Evolutionary conservation across 2,797 vertebrate species (phyloP), one percentile per base, ranked within the genome.

Genomic region (Limosa lapponica): DNA sequence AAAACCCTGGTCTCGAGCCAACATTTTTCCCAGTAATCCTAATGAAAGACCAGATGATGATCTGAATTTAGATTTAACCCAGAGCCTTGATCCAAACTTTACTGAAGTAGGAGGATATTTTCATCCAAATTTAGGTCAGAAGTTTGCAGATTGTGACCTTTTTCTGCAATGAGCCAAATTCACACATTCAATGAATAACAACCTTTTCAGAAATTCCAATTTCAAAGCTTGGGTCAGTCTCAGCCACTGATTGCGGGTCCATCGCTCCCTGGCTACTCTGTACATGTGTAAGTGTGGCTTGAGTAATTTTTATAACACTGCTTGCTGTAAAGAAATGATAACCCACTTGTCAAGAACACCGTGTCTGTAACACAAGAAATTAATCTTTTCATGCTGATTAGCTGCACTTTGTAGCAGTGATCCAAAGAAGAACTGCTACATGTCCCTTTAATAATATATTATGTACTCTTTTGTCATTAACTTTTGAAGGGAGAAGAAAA

Each of bases 261-360:
- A 70, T 55, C n/a, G 66, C 8, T 79, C 34, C 34, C 70, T 75
- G 48, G 37, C 36, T 89, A 44, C n/a, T 82, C 30, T 41, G 27
- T 52, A 54, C 23, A 32, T 10, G 14, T n/a, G 3, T 51, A 78
- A 87, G 64, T 36, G 34, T 54, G 46, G 54, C 62, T 84, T 55
- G 64, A 90, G 70, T 84, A 89, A 84, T 94, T 96, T 95, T 90
- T 82, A 17, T 80, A 86, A 64, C 48, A 65, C 24, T 75, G 39
- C 10, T 91, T 87, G 22, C 55, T 93, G 58, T 51, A 90, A 90
- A 94, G 61, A 95, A 94, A 82, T 52, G 11, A 89, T 83, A 95
- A 84, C 34, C 59, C 25, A 30, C 34, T 84, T 90, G 85, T 91
- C 70, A 95, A 64, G 51, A 90, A 41, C 28, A 44, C 39, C 15